Conservation (phyloP, 2,113 vertebrate genomes). For the Zosterops borbonicus region DNA sequence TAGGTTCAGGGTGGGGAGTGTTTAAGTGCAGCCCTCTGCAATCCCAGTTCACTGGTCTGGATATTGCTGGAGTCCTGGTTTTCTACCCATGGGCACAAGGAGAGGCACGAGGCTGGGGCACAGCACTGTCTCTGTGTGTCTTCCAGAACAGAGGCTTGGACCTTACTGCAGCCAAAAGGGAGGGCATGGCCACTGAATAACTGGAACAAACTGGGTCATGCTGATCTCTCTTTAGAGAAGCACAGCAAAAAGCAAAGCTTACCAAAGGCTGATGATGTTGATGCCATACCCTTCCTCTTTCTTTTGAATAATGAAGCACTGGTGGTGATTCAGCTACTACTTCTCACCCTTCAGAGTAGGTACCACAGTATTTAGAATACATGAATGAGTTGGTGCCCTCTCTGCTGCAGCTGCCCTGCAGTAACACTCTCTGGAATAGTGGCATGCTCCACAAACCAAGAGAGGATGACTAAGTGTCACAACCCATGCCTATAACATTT, state of each 20-base stretch:
- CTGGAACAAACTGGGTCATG: too few species aligned
- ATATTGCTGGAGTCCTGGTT: background rate
- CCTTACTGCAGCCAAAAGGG: background rate
- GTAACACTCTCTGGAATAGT: rapidly evolving
- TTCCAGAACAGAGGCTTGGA: background rate
- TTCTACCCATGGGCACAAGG: background rate
- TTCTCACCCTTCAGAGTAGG: background rate
- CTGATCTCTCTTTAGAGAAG: background rate
- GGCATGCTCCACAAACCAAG: background rate
- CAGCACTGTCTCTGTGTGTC: rapidly evolving
- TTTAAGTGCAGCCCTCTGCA: background rate
- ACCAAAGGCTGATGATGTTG: background rate
- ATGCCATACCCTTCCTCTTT: background rate
- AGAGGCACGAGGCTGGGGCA: rapidly evolving
- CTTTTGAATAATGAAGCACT: background rate
- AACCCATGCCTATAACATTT: background rate
- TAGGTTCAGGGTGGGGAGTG: background rate
- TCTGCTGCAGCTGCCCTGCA: background rate
- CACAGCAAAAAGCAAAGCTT: background rate
- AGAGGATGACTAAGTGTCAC: background rate
- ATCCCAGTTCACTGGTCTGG: background rate
- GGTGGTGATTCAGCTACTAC: rapidly evolving
- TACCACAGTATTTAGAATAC: background rate
- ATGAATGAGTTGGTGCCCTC: background rate
- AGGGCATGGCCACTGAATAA: too few species aligned